Evolutionary conservation across 2,888 invertebrate species (phyloP).

Genomic region (Terebella lapidaria): DNA sequence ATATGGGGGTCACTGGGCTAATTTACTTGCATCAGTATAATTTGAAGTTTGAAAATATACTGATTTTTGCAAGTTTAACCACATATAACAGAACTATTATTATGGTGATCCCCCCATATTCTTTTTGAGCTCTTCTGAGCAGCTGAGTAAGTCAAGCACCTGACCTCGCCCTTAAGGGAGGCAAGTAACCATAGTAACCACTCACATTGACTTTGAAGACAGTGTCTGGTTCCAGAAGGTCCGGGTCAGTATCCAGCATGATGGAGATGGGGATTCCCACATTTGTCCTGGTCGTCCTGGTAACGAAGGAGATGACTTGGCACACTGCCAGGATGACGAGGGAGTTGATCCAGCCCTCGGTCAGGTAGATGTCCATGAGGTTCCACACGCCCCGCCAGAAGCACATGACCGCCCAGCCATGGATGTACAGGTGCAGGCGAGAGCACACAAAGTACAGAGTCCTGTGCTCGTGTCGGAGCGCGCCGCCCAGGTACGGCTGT

Average conservation of each 20-base stretch:
- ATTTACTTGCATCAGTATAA: no score
- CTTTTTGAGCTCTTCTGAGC: no score
- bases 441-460: not conserved
- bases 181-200: no score
- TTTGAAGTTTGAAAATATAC: no score
- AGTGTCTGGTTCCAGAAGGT: constrained; percentile 24
- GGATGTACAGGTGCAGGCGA: constrained; percentile 24
- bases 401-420: constrained; percentile 26
- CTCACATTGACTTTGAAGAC: constrained; percentile 22
- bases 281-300: constrained; percentile 23
- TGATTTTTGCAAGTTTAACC: no score
- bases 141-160: no score
- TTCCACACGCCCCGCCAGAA: constrained; percentile 30
- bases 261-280: constrained; percentile 26
- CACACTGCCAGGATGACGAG: constrained; percentile 17
- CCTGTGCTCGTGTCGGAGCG: not conserved
- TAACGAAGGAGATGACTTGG: constrained; percentile 17
- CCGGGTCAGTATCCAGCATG: constrained; percentile 21
- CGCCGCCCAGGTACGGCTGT: constrained; percentile 20
- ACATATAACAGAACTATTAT: no score
- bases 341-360: constrained; percentile 17
- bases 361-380: constrained; percentile 24
- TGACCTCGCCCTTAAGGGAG: no score
- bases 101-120: no score
- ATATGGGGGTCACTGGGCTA: no score